Evolutionary conservation across 1,140 invertebrate species (phyloP), one percentile per base, ranked within the genome.

Genomic region (Pectinophora gossypiella): DNA sequence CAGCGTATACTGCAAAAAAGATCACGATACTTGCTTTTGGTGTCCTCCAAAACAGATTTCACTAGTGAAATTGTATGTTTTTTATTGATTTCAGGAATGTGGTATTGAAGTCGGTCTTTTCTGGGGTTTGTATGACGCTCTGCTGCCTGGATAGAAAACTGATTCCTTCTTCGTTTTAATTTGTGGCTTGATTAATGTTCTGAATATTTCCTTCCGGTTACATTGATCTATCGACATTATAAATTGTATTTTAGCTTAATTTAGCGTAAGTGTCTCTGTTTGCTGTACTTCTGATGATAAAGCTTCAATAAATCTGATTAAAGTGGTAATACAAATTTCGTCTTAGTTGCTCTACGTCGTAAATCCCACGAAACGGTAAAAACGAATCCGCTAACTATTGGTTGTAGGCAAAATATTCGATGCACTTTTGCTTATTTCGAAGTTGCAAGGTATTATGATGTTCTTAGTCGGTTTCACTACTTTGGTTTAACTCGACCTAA

Each of bases 1-100:
- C 3, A 13, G 7, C 12, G 7, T 40, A 40, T 40, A n/a, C n/a
- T 15, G 13, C 16, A 40, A 40, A 40, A 16, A 40, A 16, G 1
- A 40, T 44, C 4, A 13, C 42, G 12, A 44, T 4, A 38, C 5
- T 44, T 10, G 18, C 19, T 21, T 44, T 44, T 9, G 13, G 3
- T n/a, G 36, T n/a, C n/a, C n/a, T 15, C 13, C 36, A 21, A 44
- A 44, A 19, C 4, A 15, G 36, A 7, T 2, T 16, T 40, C 19
- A 19, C 1, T 23, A 56, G 47, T 50, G 48, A 56, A 49, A 36
- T 63, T 66, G 49, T 70, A 56, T 51, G 51, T 82, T 85, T 82
- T 75, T 85, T 68, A 15, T 85, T 65, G 69, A 83, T 85, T 73
- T 79, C 83, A 79, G 82, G 67, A 73, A 58, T 78, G 61, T 55